A percentile compares a stretch with the other conserved stretches of the same genome.
These are phyloP conservation scores for Dinocampus coccinellae DNA, from an alignment of 2,888 invertebrate species.

Conservation along the genomic window DNA sequence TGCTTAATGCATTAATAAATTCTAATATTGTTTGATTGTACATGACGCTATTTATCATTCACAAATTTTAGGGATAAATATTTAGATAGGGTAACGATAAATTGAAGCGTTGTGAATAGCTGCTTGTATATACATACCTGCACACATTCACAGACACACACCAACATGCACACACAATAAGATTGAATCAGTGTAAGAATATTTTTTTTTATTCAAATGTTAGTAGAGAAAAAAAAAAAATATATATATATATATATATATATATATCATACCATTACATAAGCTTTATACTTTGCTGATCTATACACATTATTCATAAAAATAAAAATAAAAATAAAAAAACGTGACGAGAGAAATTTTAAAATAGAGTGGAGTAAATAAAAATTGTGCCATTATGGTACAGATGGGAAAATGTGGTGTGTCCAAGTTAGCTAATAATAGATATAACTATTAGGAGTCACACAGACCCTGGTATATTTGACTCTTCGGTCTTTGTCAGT, in stretches of 20 bases:
- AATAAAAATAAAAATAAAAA: neutral
- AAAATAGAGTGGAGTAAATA: conserved; percentile 2
- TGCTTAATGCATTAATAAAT: neutral
- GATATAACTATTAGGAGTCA: conserved; percentile 62
- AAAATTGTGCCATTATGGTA: conserved; percentile 35
- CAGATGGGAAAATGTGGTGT: conserved; percentile 37
- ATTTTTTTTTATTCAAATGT: neutral
- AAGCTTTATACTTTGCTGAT: neutral
- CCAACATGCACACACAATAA: neutral
- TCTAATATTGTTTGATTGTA: neutral
- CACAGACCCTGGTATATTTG: conserved; percentile 49
- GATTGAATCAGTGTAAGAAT: neutral
- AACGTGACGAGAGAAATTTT: neutral
- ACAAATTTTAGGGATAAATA: neutral
- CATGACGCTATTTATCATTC: neutral
- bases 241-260: neutral
- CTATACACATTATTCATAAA: neutral
- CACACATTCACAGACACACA: too few relatives aligned
- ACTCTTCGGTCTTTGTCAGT: conserved; percentile 55
- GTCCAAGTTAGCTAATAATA: conserved; percentile 59
- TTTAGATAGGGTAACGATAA: neutral
- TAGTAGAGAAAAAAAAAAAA: neutral
- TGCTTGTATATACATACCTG: neutral
- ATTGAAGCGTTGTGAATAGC: neutral
- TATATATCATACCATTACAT: neutral